phyloP scores from a whole-genome alignment of 2,797 vertebrate genomes.

The Carapus acus region DNA sequence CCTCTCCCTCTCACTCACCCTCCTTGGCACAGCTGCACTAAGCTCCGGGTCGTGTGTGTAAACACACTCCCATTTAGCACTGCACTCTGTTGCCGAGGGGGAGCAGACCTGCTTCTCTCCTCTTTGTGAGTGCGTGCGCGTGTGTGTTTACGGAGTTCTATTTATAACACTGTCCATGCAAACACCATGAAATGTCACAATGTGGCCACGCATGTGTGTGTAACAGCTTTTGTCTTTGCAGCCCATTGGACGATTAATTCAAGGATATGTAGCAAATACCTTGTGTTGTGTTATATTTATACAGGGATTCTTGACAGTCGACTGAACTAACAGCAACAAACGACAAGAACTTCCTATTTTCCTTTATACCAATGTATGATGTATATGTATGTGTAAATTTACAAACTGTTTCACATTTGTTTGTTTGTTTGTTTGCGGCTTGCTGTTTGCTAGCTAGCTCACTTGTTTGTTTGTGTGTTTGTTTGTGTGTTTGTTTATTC shows the following conservation, averaged over 20 bases:
- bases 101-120: constrained; percentile 26
- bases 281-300: no score
- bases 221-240: constrained; percentile 13
- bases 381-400: no score
- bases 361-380: no score
- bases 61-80: constrained; percentile 35
- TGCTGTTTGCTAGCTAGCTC: no score
- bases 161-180: constrained; percentile 35
- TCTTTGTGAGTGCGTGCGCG: constrained; percentile 32
- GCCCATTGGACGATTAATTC: neutral
- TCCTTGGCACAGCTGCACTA: constrained; percentile 52
- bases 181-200: constrained; percentile 10
- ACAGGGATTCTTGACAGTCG: no score
- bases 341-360: no score
- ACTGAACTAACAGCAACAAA: no score
- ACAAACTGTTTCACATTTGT: no score
- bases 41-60: constrained; percentile 51
- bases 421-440: no score
- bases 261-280: no score
- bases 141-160: constrained; percentile 29
- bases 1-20: constrained; percentile 5
- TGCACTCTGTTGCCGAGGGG: constrained; percentile 27
- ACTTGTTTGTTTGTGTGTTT: no score
- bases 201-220: constrained; percentile 15
- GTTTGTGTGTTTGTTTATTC: no score